Evolutionary conservation across 2,888 invertebrate species (phyloP).

Genomic region (Nezara viridula): DNA sequence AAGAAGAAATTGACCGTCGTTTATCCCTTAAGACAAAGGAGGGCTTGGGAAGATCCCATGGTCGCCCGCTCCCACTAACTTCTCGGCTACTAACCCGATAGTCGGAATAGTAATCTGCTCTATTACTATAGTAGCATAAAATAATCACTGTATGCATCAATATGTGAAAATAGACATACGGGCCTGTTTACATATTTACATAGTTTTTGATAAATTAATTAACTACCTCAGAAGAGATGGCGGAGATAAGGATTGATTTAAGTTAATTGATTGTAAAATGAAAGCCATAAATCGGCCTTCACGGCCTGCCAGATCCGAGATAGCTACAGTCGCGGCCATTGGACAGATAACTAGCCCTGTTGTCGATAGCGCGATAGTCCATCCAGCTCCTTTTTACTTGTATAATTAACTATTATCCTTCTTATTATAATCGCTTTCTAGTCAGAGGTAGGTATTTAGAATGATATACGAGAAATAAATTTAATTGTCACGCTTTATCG

Average conservation of each 20-base stretch:
- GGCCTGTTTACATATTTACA: not conserved
- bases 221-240: not conserved
- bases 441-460: not conserved
- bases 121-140: not conserved
- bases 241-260: slow-evolving; percentile 3
- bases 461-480: not conserved
- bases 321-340: not conserved
- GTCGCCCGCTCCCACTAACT: not conserved
- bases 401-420: not conserved
- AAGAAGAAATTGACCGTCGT: slow-evolving; percentile 48
- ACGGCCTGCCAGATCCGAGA: slow-evolving; percentile 17
- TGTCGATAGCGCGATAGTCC: not conserved
- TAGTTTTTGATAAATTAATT: slow-evolving; percentile 1
- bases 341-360: not conserved
- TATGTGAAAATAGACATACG: not conserved
- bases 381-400: not conserved
- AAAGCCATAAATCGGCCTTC: slow-evolving; percentile 3
- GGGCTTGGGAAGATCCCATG: slow-evolving; percentile 41
- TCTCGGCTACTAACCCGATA: slow-evolving; percentile 13
- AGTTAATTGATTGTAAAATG: slow-evolving; percentile 30
- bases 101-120: not conserved
- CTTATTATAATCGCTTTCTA: not conserved
- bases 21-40: slow-evolving; percentile 29
- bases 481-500: not conserved
- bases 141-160: not conserved